A percentile compares a stretch with the other conserved stretches of the same genome.
Conservation (phyloP, 2,888 invertebrate species). For the Netelia inedita region DNA sequence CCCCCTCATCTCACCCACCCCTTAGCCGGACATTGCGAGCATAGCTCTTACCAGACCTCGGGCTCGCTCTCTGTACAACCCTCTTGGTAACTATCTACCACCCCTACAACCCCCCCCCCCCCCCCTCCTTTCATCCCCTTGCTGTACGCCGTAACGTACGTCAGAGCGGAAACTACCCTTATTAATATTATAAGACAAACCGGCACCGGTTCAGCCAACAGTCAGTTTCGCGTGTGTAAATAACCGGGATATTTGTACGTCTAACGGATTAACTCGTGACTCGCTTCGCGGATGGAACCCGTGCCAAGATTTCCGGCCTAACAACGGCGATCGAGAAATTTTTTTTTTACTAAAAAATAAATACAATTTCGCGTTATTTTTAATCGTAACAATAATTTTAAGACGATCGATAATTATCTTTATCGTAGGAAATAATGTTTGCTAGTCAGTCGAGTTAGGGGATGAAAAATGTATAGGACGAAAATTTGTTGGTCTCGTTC, state of each 20-base stretch:
- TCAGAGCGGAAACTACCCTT: slow-evolving; percentile 83
- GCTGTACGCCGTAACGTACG: slow-evolving; percentile 74
- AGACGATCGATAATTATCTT: too few relatives aligned
- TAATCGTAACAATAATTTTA: too few relatives aligned
- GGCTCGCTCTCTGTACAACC: slow-evolving; percentile 54
- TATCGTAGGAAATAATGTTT: not conserved
- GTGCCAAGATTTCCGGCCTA: not conserved
- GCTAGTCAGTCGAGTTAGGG: too few relatives aligned
- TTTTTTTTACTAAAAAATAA: not conserved
- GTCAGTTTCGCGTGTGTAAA: slow-evolving; percentile 78
- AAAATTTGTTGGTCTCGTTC: not conserved
- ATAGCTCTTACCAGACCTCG: slow-evolving; percentile 82
- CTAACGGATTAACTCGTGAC: slow-evolving; percentile 69
- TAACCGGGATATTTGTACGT: slow-evolving; percentile 80
- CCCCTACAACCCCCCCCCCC: slow-evolving; percentile 36
- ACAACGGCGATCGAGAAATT: not conserved
- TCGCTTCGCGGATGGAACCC: not conserved
- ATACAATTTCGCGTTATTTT: too few relatives aligned
- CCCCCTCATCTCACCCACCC: slow-evolving; percentile 57
- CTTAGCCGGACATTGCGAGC: slow-evolving; percentile 84
- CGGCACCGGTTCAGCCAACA: slow-evolving; percentile 65
- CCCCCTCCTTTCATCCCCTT: slow-evolving; percentile 45
- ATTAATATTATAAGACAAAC: slow-evolving; percentile 84
- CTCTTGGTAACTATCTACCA: slow-evolving; percentile 63
- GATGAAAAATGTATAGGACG: too few relatives aligned